Evolutionary conservation across 2,113 vertebrate genomes (phyloP).

Genomic region (Cavia aperea): DNA sequence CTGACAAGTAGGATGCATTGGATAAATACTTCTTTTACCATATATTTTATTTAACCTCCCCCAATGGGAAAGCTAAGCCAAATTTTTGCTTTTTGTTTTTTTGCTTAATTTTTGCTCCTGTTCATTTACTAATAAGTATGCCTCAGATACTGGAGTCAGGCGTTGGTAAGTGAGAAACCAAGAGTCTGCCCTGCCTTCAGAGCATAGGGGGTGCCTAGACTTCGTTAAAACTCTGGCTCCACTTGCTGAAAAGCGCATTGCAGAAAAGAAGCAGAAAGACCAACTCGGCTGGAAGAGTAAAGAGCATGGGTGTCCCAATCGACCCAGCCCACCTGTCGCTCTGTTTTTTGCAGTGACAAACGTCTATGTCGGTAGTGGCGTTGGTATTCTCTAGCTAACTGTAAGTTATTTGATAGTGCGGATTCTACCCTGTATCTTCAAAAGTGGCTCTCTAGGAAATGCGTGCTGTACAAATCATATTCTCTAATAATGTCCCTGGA

Average conservation of each 20-base stretch:
- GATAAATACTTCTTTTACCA: conserved; percentile 71
- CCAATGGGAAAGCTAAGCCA: conserved; percentile 67
- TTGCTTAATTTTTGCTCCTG: conserved; percentile 55
- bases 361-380: not conserved
- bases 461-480: not conserved
- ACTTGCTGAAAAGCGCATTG: conserved; percentile 6
- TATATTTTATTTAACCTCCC: conserved; percentile 72
- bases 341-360: not conserved
- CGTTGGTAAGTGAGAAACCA: conserved; percentile 32
- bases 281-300: not conserved
- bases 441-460: not conserved
- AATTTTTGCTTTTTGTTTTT: conserved; percentile 58
- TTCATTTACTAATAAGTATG: not conserved
- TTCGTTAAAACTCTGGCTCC: not conserved
- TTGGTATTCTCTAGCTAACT: not conserved
- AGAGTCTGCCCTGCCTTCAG: not conserved
- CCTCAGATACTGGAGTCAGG: not conserved
- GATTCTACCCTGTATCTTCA: not conserved
- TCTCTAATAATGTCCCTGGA: conserved; percentile 21
- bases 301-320: not conserved
- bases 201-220: not conserved
- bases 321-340: not conserved
- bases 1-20: conserved; percentile 73
- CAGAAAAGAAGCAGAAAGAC: not conserved
- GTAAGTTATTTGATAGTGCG: not conserved